Conservation (phyloP, 2,888 invertebrate species). For the Pyralis farinalis region DNA sequence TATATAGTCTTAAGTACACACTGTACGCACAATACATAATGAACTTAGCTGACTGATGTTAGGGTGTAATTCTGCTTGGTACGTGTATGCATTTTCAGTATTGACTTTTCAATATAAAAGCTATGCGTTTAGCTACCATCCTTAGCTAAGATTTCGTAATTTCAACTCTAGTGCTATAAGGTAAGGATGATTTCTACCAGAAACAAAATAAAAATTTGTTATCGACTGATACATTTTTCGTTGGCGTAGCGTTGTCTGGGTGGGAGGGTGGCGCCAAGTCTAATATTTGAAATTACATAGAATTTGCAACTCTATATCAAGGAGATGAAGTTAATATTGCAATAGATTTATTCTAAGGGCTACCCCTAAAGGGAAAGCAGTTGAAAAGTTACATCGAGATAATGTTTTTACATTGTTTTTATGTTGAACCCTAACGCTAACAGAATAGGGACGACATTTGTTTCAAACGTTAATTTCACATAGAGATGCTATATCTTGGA, state of each 20-base stretch:
- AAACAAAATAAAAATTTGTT: slow-evolving; percentile 16
- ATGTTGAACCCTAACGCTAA: not conserved
- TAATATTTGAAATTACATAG: not conserved
- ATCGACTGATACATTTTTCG: slow-evolving; percentile 37
- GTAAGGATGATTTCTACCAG: slow-evolving; percentile 23
- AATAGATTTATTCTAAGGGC: slow-evolving; percentile 2
- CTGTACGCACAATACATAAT: slow-evolving; percentile 1
- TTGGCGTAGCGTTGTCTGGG: slow-evolving; percentile 46
- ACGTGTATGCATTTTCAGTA: slow-evolving; percentile 31
- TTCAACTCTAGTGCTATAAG: slow-evolving; percentile 1
- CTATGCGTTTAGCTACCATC: slow-evolving; percentile 25
- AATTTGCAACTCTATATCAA: slow-evolving; percentile 1
- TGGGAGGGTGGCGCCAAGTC: slow-evolving; percentile 52
- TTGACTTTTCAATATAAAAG: slow-evolving; percentile 41
- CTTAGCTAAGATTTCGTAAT: slow-evolving; percentile 12
- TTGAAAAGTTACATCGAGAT: slow-evolving; percentile 7
- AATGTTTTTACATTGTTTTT: not conserved
- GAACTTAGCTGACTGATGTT: slow-evolving; percentile 1
- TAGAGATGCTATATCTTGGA: not conserved
- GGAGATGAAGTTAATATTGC: not conserved
- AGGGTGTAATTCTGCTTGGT: slow-evolving; percentile 21
- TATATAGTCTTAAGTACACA: slow-evolving; percentile 26
- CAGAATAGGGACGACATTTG: not conserved
- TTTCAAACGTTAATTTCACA: not conserved
- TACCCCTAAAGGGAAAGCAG: slow-evolving; percentile 8